Percentiles rank a stretch among this genome's conserved stretches.
Conservation (phyloP, 2,113 vertebrate species). For the Cavia aperea region DNA sequence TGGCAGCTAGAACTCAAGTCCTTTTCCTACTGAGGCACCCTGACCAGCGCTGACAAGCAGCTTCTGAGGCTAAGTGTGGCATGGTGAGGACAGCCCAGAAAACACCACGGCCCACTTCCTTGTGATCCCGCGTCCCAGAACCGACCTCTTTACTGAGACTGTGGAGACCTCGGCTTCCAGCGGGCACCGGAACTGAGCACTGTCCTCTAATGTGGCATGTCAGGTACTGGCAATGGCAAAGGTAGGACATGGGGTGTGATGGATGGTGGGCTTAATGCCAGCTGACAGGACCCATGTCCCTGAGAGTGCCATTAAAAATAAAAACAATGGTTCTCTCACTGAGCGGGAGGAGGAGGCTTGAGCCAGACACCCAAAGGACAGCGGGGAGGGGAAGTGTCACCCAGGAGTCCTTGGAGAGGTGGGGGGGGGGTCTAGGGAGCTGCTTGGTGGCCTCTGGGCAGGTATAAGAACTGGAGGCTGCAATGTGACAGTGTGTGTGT, state of each 20-base stretch:
- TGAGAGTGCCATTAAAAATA: not conserved
- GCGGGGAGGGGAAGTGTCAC: not conserved
- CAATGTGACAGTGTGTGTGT: no score
- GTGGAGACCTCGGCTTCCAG: not conserved
- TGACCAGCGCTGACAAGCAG: rapidly evolving
- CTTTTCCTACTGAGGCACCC: not conserved
- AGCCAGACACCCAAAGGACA: not conserved
- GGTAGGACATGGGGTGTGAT: not conserved
- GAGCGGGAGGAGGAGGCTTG: not conserved
- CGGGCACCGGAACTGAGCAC: rapidly evolving
- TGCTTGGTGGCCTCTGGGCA: not conserved
- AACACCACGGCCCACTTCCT: not conserved
- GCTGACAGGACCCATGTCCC: conserved; percentile 25
- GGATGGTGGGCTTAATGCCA: conserved; percentile 27
- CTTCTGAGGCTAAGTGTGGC: not conserved
- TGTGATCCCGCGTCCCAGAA: not conserved
- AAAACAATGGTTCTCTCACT: not conserved
- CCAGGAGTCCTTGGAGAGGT: not conserved
- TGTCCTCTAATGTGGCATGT: not conserved
- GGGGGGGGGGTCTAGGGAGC: not conserved
- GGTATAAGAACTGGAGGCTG: not conserved
- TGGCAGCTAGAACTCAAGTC: rapidly evolving
- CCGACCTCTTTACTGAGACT: not conserved
- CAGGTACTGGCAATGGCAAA: not conserved
- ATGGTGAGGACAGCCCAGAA: not conserved